Conservation (phyloP, 2,888 invertebrate genomes). For the Diarsia mendica region DNA sequence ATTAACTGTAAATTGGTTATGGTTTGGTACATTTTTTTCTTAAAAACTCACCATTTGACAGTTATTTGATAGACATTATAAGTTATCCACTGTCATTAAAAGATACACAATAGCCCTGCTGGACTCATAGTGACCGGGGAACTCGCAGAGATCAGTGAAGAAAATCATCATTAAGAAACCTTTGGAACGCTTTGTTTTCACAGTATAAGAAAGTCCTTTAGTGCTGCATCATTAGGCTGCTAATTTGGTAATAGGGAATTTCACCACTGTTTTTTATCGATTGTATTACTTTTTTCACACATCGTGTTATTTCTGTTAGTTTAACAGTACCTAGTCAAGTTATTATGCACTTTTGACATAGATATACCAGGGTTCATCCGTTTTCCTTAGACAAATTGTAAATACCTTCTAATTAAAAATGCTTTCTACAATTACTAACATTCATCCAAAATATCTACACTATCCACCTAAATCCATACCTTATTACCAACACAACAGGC, state of each 20-base stretch:
- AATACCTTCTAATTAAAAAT: not conserved
- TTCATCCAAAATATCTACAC: not conserved
- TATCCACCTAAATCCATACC: not conserved
- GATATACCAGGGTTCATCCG: not conserved
- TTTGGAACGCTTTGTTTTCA: not conserved
- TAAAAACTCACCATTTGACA: too few relatives aligned
- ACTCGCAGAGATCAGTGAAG: not conserved
- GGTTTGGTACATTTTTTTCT: too few relatives aligned
- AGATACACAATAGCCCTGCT: too few relatives aligned
- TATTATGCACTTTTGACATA: not conserved
- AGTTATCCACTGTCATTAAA: too few relatives aligned
- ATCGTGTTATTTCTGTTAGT: too few relatives aligned
- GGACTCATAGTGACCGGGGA: not conserved
- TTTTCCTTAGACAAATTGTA: not conserved
- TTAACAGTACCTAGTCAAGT: too few relatives aligned
- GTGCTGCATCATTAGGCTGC: not conserved
- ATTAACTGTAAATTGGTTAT: too few relatives aligned
- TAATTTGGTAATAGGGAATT: not conserved
- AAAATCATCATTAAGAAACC: not conserved
- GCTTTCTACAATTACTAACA: not conserved
- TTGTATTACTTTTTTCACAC: too few relatives aligned
- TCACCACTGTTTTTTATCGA: too few relatives aligned
- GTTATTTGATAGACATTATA: too few relatives aligned
- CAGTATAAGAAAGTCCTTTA: not conserved
- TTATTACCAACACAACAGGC: slow-evolving; percentile 30